Evolutionary conservation across 2,888 invertebrate species (phyloP), one percentile per base, ranked within the genome.

Genomic region (Hirtodrosophila trivittata): DNA sequence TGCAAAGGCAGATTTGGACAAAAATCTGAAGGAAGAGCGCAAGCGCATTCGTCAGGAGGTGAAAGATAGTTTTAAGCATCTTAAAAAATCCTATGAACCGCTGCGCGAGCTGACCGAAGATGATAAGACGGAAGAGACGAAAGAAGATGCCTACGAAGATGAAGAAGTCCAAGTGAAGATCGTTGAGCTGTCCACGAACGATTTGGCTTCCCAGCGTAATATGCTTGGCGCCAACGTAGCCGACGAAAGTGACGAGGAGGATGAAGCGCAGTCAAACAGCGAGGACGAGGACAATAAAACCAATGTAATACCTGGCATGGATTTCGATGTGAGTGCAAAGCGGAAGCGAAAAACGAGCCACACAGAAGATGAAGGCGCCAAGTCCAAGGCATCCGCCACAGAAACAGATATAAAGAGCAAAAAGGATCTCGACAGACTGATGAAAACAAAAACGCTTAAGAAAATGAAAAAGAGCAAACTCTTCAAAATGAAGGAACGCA

Each of bases 151-250:
- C 82, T 95, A 95, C 89, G 94, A 96, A 89, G 94, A 95, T 77
- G 94, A 94, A 32, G 94, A 95, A 88, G 95, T 95, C 0, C 94
- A 94, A 70, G 95, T 96, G 0, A 95, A 95, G 91, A 94, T 96
- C 60, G 92, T 94, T 0, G 95, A 96, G 87, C 90, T 96, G 6
- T 94, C 95, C 12, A 91, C 95, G 32, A 93, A 93, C 59, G 94
- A 94, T 47, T 90, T 95, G 35, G 93, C 94, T n/a, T 92, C 94
- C 57, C 93, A 93, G 84, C 93, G 93, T 75, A 93, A 94, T 82
- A 94, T 94, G 89, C 94, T 96, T 62, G 96, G 96, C 0, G 89
- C 91, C 88, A 77, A 77, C 92, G 18, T 91, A 91, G 38, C 93
- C 92, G 52, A 93, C 91, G 93, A 71, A 0, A 76, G 69, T 14